A percentile compares a stretch with the other conserved stretches of the same genome.
Conservation (phyloP, 1,140 invertebrate genomes). For the Chrysoperla carnea region DNA sequence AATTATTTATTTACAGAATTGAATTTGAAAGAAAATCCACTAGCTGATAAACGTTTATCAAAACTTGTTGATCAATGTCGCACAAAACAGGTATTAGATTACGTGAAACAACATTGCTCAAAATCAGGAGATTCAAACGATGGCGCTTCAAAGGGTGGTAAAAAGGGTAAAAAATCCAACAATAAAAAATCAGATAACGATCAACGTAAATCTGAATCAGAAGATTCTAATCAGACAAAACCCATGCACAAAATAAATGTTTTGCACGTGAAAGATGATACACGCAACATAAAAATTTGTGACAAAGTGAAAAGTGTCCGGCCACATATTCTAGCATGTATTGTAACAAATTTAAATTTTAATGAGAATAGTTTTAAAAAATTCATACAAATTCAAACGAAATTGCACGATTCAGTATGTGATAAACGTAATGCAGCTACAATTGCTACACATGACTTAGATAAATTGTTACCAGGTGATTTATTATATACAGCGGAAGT, state of each 20-base stretch:
- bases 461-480: constrained; percentile 35
- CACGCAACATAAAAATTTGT: constrained; percentile 30
- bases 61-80: constrained; percentile 54
- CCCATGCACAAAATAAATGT: constrained; percentile 15
- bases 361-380: constrained; percentile 47
- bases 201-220: constrained; percentile 11
- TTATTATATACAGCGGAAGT: constrained; percentile 44
- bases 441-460: constrained; percentile 66
- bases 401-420: constrained; percentile 60
- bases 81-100: constrained; percentile 49
- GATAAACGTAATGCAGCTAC: constrained; percentile 59
- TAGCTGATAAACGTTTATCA: constrained; percentile 48
- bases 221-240: constrained; percentile 13
- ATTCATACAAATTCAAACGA: constrained; percentile 66
- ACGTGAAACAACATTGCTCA: constrained; percentile 41
- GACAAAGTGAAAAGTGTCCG: constrained; percentile 38
- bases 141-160: constrained; percentile 11
- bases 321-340: constrained; percentile 54
- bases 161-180: constrained; percentile 31
- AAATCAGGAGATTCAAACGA: constrained; percentile 19
- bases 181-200: constrained; percentile 20
- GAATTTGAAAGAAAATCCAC: constrained; percentile 49
- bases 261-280: constrained; percentile 21
- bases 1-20: constrained; percentile 24
- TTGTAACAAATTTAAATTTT: constrained; percentile 46